Percentiles rank a stretch among this genome's conserved stretches.
Conservation (phyloP, 2,113 vertebrate species). For the Corythoichthys haematopterus region DNA sequence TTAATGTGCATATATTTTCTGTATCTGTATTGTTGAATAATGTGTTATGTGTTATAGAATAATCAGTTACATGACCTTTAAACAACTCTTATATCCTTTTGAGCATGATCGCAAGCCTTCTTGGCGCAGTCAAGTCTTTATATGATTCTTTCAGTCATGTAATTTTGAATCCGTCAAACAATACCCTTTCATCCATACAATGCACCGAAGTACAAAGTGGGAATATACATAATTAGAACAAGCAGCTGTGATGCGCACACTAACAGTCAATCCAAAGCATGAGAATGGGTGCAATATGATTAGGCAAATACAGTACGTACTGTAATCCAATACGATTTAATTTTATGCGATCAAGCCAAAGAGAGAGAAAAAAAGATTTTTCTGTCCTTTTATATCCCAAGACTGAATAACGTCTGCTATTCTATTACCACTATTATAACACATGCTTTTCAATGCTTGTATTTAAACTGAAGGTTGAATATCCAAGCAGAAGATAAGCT, state of each 20-base stretch:
- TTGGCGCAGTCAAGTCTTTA: slow-evolving; percentile 23
- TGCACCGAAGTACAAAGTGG: slow-evolving; percentile 7
- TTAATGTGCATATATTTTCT: background rate
- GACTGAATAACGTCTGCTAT: slow-evolving; percentile 38
- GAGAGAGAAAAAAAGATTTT: slow-evolving; percentile 5
- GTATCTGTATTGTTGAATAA: background rate
- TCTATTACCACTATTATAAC: slow-evolving; percentile 33
- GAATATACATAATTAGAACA: slow-evolving; percentile 13
- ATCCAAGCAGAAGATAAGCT: slow-evolving; percentile 20
- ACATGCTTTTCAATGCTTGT: slow-evolving; percentile 47
- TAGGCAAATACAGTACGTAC: slow-evolving; percentile 35
- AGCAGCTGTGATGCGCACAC: slow-evolving; percentile 15
- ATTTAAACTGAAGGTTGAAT: slow-evolving; percentile 23
- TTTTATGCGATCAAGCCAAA: slow-evolving; percentile 32
- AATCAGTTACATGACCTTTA: background rate
- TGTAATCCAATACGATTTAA: slow-evolving; percentile 41
- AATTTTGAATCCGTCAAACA: slow-evolving; percentile 45
- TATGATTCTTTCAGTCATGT: slow-evolving; percentile 29
- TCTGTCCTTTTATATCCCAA: slow-evolving; percentile 4
- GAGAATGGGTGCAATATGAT: slow-evolving; percentile 42
- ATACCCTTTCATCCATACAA: slow-evolving; percentile 11
- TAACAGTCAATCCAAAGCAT: slow-evolving; percentile 31
- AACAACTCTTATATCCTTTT: background rate
- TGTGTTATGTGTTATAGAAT: background rate
- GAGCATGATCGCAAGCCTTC: background rate